A percentile compares a stretch with the other conserved stretches of the same genome.
Evolutionary conservation across 2,113 vertebrate genomes (phyloP).

Genomic region (Rafetus swinhoei): DNA sequence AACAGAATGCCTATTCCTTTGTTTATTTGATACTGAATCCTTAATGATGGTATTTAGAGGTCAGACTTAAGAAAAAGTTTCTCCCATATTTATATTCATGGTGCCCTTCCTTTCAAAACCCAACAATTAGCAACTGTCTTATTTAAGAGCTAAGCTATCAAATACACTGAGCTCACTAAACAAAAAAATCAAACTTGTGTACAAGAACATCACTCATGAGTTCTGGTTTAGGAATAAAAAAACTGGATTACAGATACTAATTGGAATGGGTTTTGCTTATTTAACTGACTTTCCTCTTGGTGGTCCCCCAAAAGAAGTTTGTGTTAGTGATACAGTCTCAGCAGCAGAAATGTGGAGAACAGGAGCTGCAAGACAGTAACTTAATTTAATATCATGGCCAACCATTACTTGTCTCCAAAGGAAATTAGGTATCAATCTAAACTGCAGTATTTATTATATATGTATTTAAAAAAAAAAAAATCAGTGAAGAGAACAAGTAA

Average conservation of each 20-base stretch:
- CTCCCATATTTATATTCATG: not conserved
- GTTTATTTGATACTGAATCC: not conserved
- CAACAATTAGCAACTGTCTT: not conserved
- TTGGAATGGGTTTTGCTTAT: not conserved
- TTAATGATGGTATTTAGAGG: not conserved
- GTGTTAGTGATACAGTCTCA: not conserved
- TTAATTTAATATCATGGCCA: not conserved
- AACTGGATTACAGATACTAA: not conserved
- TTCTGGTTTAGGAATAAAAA: not conserved
- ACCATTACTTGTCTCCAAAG: not conserved
- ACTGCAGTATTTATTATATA: not conserved
- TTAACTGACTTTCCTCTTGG: not conserved
- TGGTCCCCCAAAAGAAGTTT: not conserved
- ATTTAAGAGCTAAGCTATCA: not conserved
- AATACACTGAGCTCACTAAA: not conserved
- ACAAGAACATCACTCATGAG: not conserved
- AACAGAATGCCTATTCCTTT: not conserved
- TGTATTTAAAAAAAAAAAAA: not conserved
- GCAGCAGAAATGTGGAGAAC: not conserved
- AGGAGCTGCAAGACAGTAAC: not conserved
- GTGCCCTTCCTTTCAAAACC: not conserved
- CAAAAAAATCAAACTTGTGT: not conserved
- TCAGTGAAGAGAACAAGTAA: not conserved
- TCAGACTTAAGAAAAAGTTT: not conserved
- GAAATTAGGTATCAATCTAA: not conserved